Conservation (phyloP, 2,797 vertebrate genomes). For the Sitta carolinensis region DNA sequence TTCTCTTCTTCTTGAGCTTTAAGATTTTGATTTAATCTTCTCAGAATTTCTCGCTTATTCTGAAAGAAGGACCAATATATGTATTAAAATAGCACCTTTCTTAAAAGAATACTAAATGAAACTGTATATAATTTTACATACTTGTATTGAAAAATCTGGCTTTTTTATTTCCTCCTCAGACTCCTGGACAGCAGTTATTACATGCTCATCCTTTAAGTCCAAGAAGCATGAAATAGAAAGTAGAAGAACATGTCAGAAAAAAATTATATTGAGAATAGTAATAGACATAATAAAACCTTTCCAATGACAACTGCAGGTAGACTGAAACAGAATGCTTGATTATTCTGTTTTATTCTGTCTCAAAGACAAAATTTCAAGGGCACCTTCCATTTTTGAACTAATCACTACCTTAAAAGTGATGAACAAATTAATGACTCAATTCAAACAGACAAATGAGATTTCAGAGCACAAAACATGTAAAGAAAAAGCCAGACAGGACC, state of each 20-base stretch:
- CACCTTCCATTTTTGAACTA: neutral
- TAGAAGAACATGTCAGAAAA: neutral
- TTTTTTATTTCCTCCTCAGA: conserved; percentile 76
- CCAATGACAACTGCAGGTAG: neutral
- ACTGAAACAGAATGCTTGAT: neutral
- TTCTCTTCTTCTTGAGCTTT: conserved; percentile 81
- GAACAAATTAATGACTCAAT: neutral
- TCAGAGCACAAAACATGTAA: neutral
- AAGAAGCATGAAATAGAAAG: conserved; percentile 34
- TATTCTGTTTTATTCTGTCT: neutral
- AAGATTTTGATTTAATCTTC: conserved; percentile 90
- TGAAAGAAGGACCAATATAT: conserved; percentile 59
- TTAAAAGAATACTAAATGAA: neutral
- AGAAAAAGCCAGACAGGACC: neutral
- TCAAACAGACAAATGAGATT: neutral
- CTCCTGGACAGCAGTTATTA: conserved; percentile 59
- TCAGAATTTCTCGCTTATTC: conserved; percentile 92
- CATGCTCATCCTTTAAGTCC: conserved; percentile 69
- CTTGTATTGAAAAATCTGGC: conserved; percentile 70
- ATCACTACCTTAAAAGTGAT: neutral
- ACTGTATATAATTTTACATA: conserved; percentile 55
- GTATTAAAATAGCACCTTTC: neutral
- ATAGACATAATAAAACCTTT: neutral
- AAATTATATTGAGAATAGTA: neutral
- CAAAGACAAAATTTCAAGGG: neutral